Evolutionary conservation across 2,797 vertebrate genomes (phyloP), one percentile per base, ranked within the genome.

Genomic region (Manis crassicaudata): DNA sequence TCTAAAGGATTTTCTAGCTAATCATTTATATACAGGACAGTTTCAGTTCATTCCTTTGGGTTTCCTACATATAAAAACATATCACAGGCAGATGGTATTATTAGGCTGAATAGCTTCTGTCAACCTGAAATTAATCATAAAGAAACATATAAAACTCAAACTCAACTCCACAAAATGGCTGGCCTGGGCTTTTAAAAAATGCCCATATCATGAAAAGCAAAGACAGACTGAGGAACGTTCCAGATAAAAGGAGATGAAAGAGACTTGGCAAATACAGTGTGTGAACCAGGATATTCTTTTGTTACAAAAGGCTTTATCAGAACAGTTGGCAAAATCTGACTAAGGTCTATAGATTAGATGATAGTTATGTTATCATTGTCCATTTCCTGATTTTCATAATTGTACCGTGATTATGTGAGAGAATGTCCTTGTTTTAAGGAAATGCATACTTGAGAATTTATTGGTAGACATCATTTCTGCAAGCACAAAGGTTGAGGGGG

Each of bases 331-430:
- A 62, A 92, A 85, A 67, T 54, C 54, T 80, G 79, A 60, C 54
- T 54, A 84, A 32, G 46, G 80, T 89, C 67, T 81, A 58, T 17
- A 89, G 60, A 85, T 89, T 73, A 85, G 92, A 63, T 88, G 76
- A 77, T 17, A 70, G 43, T 43, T 43, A 17, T 68, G 62, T 88
- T 83, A 88, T 95, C 76, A 50, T 37, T 4, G 21, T 83, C 46
- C 12, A 83, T 37, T 88, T 88, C 90, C 90, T 62, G 43, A 70
- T 82, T 56, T 87, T 75, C 27, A 25, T 43, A n/a, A n/a, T 16
- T 54, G 14, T 72, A 17, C 46, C 17, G 29, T 13, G 32, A 79
- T 50, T 37, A 84, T 50, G 32, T 37, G 32, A 62, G 79, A 85
- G 14, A 77, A 89, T 56, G 20, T 50, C 56, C 50, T 92, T 87